Evolutionary conservation across 2,888 invertebrate genomes (phyloP), one percentile per base, ranked within the genome.

Genomic region (Scaptomyza polygonia): DNA sequence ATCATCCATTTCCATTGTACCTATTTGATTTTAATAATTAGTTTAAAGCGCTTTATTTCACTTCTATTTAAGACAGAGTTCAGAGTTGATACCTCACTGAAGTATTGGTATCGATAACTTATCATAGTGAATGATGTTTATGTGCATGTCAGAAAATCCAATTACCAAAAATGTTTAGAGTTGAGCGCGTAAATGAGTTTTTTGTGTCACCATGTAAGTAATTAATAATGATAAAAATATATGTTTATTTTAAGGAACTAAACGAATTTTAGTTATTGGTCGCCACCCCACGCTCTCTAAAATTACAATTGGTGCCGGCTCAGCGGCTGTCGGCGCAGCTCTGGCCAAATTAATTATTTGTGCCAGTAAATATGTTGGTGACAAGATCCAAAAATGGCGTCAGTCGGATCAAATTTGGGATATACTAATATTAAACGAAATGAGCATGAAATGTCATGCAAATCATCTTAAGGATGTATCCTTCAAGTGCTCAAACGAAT

Each of bases 371-470:
- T 55, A 27, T n/a, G 3, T 55, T 3, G 9, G 18, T 5, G 11
- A 29, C 0, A 44, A 12, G 12, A n/a, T 39, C 5, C 3, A 25
- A 30, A 21, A 57, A 0, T 21, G 34, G n/a, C 32, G 18, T 12
- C 34, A 12, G 14, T 29, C 8, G 9, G n/a, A 11, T 0, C 29
- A 72, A 14, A 32, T 74, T 0, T 8, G 57, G 5, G 71, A 84
- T 8, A 43, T 88, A 1, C 27, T 83, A 0, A 14, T 78, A 1
- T 74, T 83, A n/a, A 88, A 86, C 32, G 86, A 88, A 34, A 7
- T 56, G 5, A 65, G 73, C 9, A 40, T 42, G 0, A 5, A 1
- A 0, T 84, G 88, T 52, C 18, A 12, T 0, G 9, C 8, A 0
- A 1, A 16, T 0, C 61, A 67, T n/a, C 1, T 5, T 2, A 5